phyloP scores from a whole-genome alignment of 2,888 invertebrate species.

The Automeris io region DNA sequence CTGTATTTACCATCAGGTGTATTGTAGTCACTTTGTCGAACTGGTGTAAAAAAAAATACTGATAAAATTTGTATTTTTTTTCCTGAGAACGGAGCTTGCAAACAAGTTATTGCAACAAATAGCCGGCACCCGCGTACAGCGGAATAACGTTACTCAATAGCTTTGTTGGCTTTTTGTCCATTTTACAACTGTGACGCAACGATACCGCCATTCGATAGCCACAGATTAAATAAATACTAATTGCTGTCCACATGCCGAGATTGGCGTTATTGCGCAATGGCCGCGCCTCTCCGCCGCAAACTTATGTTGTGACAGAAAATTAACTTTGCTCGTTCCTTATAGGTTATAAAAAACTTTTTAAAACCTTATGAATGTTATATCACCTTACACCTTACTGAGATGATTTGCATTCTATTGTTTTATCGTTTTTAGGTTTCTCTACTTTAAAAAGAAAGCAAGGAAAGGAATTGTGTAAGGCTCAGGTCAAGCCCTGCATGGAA shows the following conservation, averaged over 20 bases:
- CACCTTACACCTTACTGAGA: too few relatives aligned
- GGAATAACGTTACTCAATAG: slow-evolving; percentile 21
- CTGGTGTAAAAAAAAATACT: too few relatives aligned
- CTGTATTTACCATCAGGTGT: too few relatives aligned
- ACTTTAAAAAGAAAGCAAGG: too few relatives aligned
- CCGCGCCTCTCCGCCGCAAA: background rate
- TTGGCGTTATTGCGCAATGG: background rate
- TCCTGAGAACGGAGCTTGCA: slow-evolving; percentile 1
- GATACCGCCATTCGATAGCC: slow-evolving; percentile 13
- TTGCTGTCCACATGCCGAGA: slow-evolving; percentile 12
- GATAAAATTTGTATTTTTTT: slow-evolving; percentile 1
- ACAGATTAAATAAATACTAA: slow-evolving; percentile 15
- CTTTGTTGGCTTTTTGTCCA: slow-evolving; percentile 18
- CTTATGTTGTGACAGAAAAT: background rate
- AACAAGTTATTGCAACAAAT: slow-evolving; percentile 9
- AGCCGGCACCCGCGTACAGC: slow-evolving; percentile 9
- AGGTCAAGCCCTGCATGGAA: too few relatives aligned
- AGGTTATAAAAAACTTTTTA: too few relatives aligned
- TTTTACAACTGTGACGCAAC: slow-evolving; percentile 11
- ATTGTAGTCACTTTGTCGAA: too few relatives aligned
- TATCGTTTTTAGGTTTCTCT: too few relatives aligned
- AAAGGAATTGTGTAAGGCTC: too few relatives aligned
- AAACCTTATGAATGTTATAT: too few relatives aligned
- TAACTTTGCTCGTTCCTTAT: too few relatives aligned
- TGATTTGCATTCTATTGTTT: too few relatives aligned